Conservation (phyloP, 2,797 vertebrate genomes). For the Chiroxiphia lanceolata region DNA sequence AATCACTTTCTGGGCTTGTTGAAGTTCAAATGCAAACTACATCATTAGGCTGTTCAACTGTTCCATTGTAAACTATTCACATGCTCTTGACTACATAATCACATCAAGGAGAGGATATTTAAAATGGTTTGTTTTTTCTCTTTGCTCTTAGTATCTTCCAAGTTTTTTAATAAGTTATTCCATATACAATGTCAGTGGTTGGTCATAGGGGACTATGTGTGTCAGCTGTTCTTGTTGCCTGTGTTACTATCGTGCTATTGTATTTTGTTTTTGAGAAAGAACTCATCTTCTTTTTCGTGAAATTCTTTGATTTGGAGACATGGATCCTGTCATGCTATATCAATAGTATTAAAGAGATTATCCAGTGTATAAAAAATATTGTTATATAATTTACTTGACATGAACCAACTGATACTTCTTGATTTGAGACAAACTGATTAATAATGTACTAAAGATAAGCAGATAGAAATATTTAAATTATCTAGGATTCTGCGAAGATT, state of each 20-base stretch:
- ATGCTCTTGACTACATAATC: neutral
- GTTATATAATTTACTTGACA: neutral
- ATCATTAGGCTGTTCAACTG: neutral
- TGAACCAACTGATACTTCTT: neutral
- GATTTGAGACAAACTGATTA: neutral
- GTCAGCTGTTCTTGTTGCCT: neutral
- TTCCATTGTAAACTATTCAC: neutral
- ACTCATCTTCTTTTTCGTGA: neutral
- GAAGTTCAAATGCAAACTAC: neutral
- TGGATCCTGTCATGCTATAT: neutral
- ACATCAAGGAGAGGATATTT: neutral
- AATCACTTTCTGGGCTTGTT: neutral
- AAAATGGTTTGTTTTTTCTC: neutral
- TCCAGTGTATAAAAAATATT: neutral
- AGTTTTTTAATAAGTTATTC: neutral
- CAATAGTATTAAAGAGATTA: neutral
- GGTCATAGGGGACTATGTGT: neutral
- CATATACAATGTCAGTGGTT: neutral
- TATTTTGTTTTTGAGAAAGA: neutral
- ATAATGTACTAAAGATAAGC: neutral
- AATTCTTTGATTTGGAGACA: neutral
- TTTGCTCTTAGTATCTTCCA: neutral
- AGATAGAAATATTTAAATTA: neutral
- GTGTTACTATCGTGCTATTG: neutral
- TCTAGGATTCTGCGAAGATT: neutral